These are phyloP conservation scores for Homarus americanus DNA, from an alignment of 1,140 invertebrate species.

Conservation along the genomic window DNA sequence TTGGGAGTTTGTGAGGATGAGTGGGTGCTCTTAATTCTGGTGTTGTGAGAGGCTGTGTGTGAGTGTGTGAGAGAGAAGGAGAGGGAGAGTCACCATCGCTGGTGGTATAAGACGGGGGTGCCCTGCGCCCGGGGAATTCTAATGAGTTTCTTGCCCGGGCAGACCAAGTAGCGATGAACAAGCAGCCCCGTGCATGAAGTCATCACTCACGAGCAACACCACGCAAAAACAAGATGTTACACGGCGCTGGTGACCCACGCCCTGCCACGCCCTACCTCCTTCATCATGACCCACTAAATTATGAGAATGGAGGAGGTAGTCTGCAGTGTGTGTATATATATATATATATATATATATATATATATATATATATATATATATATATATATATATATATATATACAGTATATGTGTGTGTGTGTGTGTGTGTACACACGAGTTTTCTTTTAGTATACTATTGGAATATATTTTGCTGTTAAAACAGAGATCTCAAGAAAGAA, in stretches of 20 bases:
- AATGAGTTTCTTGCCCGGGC: conserved; percentile 33
- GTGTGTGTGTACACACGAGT: no score
- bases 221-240: conserved; percentile 56
- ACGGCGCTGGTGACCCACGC: not conserved
- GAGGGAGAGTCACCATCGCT: not conserved
- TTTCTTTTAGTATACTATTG: no score
- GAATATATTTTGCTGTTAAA: no score
- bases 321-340: no score
- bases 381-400: no score
- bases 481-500: no score
- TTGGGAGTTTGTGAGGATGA: conserved; percentile 20
- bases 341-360: not conserved
- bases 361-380: not conserved
- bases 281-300: not conserved
- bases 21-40: conserved; percentile 13
- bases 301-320: not conserved
- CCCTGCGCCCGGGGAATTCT: conserved; percentile 39
- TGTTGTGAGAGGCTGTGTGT: not conserved
- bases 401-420: no score
- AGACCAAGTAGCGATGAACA: conserved; percentile 25
- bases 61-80: not conserved
- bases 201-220: conserved; percentile 22
- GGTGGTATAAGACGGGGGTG: not conserved
- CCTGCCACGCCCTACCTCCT: not conserved
- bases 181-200: conserved; percentile 13